Evolutionary conservation across 2,113 vertebrate genomes (phyloP), one percentile per base, ranked within the genome.

Genomic region (Ptilonorhynchus violaceus): DNA sequence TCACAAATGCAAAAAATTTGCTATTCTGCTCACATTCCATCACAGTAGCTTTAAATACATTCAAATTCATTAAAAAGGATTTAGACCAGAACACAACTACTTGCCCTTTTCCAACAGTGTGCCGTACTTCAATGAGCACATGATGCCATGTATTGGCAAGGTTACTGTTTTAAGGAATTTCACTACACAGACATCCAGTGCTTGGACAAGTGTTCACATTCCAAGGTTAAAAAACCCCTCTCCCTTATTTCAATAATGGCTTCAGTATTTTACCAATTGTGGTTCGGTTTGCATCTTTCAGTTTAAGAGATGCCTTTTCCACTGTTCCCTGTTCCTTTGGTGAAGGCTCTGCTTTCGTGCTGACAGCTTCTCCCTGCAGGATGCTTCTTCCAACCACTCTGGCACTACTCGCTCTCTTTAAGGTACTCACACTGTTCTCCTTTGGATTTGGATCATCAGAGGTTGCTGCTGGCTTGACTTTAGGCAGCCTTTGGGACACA

Each of bases 371-470:
- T 24, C 97, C 96, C 30, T 97, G 91, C 41, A 98, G 96, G 6
- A 97, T 47, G 56, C 92, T 94, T 84, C 97, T 98, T 85, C 97
- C 98, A 60, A 97, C 86, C 7, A 94, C 89, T 86, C 98, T 98
- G 73, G 98, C 98, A 30, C 99, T 99, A 62, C 94, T 98, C 21
- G 98, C 98, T 63, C 99, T 98, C 81, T 98, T 98, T 78, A 99
- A 88, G 30, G 98, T 93, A 50, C 94, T 97, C 18, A 95, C 41
- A 1, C 95, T 97, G 44, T 98, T 98, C 37, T 98, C 97, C 90
- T 96, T 98, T 42, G 97, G 89, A 24, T 76, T 68, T 2, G 76
- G 52, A 31, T 98, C 98, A 64, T 98, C 98, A 20, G 95, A 95
- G 53, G 94, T 23, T 0, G 30, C 88, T 79, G 95, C 94, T 72